Evolutionary conservation across 2,888 invertebrate species (phyloP), one percentile per base, ranked within the genome.

Genomic region (Petrolisthes cinctipes): DNA sequence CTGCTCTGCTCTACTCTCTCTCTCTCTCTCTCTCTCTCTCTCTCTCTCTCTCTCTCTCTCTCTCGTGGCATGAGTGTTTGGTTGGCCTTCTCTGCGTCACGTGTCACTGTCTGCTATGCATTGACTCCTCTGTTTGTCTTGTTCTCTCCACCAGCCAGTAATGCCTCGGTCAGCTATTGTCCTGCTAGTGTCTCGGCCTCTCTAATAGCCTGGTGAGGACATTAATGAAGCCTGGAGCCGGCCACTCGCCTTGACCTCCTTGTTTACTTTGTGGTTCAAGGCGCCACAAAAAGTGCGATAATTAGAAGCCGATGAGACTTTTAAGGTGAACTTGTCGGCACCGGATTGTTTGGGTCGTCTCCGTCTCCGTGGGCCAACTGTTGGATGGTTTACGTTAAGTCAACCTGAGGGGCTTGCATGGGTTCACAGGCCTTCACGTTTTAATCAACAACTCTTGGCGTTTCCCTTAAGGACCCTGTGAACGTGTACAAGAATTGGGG

Each of bases 41-140:
- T 76, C 76, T 76, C 76, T 76, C 76, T 76, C 76, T 76, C 76
- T 76, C 76, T 76, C 76, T 76, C 76, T 76, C 76, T 76, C 76
- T 76, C 76, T 76, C 51, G 37, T 37, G 37, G 37, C 1, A 2
- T 37, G 37, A 37, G 37, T 37, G 61, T 11, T 61, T 61, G 61
- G 61, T 14, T 61, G 17, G 61, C 61, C 61, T 61, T 61, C 17
- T 17, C 61, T 61, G 2, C 37, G 37, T 37, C 37, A 37, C 37
- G 37, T 37, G 37, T 37, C 37, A 37, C 37, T 37, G 37, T 37
- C 37, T 37, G 37, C 37, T 37, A 37, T 37, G 37, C 37, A 37
- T 37, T 37, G 37, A 37, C 37, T 37, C 37, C 37, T 37, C 37
- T 37, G 37, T 37, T 37, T 37, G 2, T 37, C 37, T 37, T 37